Percentiles rank a stretch among this genome's conserved stretches.
Conservation (phyloP, 2,113 vertebrate genomes). For the Pedionomus torquatus region DNA sequence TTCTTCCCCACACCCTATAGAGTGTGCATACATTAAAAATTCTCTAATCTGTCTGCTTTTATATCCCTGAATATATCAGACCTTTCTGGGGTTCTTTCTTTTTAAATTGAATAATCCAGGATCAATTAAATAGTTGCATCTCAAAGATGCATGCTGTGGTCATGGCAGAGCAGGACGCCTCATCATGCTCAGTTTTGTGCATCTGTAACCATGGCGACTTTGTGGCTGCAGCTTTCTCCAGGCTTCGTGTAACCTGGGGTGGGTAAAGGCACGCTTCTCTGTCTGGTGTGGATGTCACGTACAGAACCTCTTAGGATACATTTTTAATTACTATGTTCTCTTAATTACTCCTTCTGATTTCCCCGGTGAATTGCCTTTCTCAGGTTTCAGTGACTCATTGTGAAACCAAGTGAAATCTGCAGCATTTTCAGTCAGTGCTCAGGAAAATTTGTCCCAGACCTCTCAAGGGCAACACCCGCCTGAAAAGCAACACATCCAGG, state of each 20-base stretch:
- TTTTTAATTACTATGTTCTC: slow-evolving; percentile 54
- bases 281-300: not conserved
- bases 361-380: slow-evolving; percentile 24
- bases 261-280: not conserved
- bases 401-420: not conserved
- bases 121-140: not conserved
- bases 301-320: slow-evolving; percentile 16
- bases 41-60: not conserved
- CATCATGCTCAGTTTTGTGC: slow-evolving; percentile 19
- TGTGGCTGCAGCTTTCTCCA: slow-evolving; percentile 40
- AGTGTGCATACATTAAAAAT: not conserved
- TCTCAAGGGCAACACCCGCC: not conserved
- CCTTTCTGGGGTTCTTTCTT: not conserved
- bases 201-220: slow-evolving; percentile 75
- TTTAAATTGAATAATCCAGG: not conserved
- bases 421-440: not conserved
- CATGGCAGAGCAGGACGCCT: not conserved
- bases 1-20: not conserved
- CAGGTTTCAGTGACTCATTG: slow-evolving; percentile 32
- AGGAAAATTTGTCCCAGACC: not conserved
- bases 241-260: slow-evolving; percentile 36
- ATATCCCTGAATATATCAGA: not conserved
- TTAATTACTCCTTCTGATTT: slow-evolving; percentile 73
- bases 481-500: not conserved
- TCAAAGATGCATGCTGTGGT: not conserved